A percentile compares a stretch with the other conserved stretches of the same genome.
Conservation (phyloP, 2,797 vertebrate genomes). For the Holocentrus rufus region DNA sequence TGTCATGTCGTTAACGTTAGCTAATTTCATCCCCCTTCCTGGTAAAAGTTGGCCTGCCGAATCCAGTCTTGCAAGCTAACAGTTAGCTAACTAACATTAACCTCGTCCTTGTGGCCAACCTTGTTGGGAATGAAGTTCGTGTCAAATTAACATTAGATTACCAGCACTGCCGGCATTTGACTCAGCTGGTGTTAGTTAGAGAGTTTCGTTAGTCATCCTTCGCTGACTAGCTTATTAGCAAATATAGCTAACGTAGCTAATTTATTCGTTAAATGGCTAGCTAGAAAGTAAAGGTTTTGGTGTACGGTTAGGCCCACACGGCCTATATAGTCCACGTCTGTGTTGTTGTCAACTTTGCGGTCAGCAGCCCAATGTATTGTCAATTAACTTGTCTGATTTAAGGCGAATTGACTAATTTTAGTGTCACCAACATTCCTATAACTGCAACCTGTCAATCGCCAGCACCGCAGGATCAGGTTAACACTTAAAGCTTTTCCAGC, state of each 20-base stretch:
- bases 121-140: slow-evolving; percentile 62
- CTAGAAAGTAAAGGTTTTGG: slow-evolving; percentile 49
- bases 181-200: neutral
- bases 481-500: slow-evolving; percentile 13
- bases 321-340: slow-evolving; percentile 41
- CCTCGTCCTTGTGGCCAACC: slow-evolving; percentile 77
- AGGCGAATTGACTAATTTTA: neutral
- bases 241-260: slow-evolving; percentile 24
- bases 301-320: slow-evolving; percentile 43
- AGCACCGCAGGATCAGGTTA: slow-evolving; percentile 30
- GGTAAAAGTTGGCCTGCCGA: slow-evolving; percentile 47
- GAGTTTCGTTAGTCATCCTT: slow-evolving; percentile 18
- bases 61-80: slow-evolving; percentile 45
- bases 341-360: slow-evolving; percentile 61
- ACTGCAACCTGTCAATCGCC: neutral
- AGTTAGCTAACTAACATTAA: slow-evolving; percentile 41
- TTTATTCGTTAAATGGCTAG: slow-evolving; percentile 32
- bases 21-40: slow-evolving; percentile 24
- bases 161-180: neutral
- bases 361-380: neutral
- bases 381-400: neutral
- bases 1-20: slow-evolving; percentile 4
- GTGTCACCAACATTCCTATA: neutral
- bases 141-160: slow-evolving; percentile 4
- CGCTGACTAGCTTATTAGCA: slow-evolving; percentile 28